Percentiles rank a stretch among this genome's conserved stretches.
Conservation (phyloP, 2,888 invertebrate species). For the Choreutis nemorana region DNA sequence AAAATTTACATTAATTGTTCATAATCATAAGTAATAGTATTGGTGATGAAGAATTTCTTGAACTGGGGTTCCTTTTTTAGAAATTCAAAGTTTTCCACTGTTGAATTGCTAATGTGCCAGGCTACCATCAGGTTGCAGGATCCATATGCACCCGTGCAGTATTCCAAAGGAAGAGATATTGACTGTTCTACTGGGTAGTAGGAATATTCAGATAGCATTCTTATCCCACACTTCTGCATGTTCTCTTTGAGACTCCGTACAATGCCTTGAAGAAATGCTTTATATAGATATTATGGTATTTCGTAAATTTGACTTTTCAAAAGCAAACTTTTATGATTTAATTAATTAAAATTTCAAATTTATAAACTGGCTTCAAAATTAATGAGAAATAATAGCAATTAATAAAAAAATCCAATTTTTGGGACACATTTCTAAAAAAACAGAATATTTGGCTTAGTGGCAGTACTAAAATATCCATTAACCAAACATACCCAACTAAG, state of each 20-base stretch:
- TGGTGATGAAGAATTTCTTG: slow-evolving; percentile 39
- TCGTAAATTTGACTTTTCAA: too few species aligned
- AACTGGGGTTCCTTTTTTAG: slow-evolving; percentile 38
- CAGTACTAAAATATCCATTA: too few species aligned
- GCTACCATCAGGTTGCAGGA: slow-evolving; percentile 43
- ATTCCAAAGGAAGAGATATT: slow-evolving; percentile 31
- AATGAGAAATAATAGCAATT: not conserved
- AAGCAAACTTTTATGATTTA: too few species aligned
- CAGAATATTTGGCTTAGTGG: too few species aligned
- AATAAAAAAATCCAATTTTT: too few species aligned
- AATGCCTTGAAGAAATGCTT: slow-evolving; percentile 24
- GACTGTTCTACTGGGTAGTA: slow-evolving; percentile 35
- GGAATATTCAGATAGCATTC: slow-evolving; percentile 41
- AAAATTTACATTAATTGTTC: too few species aligned
- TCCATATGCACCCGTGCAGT: slow-evolving; percentile 37
- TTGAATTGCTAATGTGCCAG: slow-evolving; percentile 45
- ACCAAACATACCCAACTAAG: too few species aligned
- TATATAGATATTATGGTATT: not conserved
- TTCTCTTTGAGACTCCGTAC: slow-evolving; percentile 35
- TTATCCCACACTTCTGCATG: slow-evolving; percentile 30
- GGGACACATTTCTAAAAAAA: too few species aligned
- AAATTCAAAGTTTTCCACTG: slow-evolving; percentile 48
- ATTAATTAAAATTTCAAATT: too few species aligned
- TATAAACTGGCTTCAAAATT: not conserved
- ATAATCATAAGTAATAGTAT: too few species aligned